phyloP scores from a whole-genome alignment of 1,140 invertebrate genomes.

The Pissodes strobi region DNA sequence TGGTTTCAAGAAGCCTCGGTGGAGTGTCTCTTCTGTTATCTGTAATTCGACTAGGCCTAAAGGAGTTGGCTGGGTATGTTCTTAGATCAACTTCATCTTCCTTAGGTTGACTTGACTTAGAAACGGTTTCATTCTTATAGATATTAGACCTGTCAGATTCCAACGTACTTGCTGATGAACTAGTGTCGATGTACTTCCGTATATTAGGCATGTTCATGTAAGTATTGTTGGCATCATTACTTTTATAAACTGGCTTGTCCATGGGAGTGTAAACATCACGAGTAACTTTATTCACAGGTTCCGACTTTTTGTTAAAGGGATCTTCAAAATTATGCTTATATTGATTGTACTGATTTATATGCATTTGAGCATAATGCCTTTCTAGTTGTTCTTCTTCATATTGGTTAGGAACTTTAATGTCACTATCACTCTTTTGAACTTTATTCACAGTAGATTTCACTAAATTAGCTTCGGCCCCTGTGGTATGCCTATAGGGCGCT shows the following conservation, averaged over 20 bases:
- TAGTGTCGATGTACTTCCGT: constrained; percentile 50
- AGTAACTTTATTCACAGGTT: neutral
- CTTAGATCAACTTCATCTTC: constrained; percentile 11
- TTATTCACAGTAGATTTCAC: neutral
- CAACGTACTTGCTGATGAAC: constrained; percentile 50
- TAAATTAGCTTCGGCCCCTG: constrained; percentile 8
- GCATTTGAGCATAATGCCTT: constrained; percentile 43
- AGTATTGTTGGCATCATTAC: constrained; percentile 24
- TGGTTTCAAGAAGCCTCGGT: constrained; percentile 45
- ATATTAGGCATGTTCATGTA: constrained; percentile 42
- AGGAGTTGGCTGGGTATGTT: neutral
- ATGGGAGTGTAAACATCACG: constrained; percentile 40
- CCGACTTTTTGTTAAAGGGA: constrained; percentile 6
- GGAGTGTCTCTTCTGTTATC: constrained; percentile 42
- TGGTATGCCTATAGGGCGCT: constrained; percentile 44
- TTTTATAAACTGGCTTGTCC: constrained; percentile 32
- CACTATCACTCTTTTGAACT: constrained; percentile 22
- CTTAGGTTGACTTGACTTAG: constrained; percentile 13
- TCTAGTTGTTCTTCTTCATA: constrained; percentile 37
- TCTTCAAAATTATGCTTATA: constrained; percentile 40
- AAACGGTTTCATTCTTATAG: constrained; percentile 33
- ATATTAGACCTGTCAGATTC: constrained; percentile 42
- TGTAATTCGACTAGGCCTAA: constrained; percentile 7
- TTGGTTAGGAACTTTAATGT: neutral
- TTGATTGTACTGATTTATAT: constrained; percentile 46